Percentiles rank a stretch among this genome's conserved stretches.
These are phyloP conservation scores for Thryonomys swinderianus DNA, from an alignment of 2,113 vertebrate genomes.

Conservation along the genomic window DNA sequence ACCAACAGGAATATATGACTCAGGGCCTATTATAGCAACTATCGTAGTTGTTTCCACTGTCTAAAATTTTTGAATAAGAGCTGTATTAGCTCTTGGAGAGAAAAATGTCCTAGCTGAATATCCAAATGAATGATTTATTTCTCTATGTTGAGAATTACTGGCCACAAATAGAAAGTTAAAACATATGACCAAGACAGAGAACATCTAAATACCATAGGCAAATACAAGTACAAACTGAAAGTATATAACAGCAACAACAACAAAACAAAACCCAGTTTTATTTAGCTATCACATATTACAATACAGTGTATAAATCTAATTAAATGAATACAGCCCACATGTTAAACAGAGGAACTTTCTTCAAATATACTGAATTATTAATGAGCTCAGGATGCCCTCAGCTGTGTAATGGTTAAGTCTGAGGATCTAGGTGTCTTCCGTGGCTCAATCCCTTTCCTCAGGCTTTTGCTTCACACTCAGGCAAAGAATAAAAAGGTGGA, in stretches of 20 bases:
- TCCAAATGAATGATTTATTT: constrained; percentile 15
- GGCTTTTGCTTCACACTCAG: no score
- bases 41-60: neutral
- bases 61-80: neutral
- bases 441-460: no score
- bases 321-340: constrained; percentile 45
- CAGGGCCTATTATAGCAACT: neutral
- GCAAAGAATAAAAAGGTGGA: no score
- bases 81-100: neutral
- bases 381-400: neutral
- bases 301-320: constrained; percentile 50
- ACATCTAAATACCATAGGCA: neutral
- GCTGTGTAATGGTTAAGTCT: neutral
- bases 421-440: neutral
- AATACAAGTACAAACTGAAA: constrained; percentile 26
- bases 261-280: neutral
- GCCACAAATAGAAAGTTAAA: neutral
- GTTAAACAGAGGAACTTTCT: constrained; percentile 45
- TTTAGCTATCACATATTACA: neutral
- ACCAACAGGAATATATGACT: neutral
- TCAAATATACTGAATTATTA: constrained; percentile 54
- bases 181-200: neutral
- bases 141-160: neutral
- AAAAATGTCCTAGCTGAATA: neutral
- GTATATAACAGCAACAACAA: constrained; percentile 52